phyloP scores from a whole-genome alignment of 2,113 vertebrate species.

The Chaetura pelagica region DNA sequence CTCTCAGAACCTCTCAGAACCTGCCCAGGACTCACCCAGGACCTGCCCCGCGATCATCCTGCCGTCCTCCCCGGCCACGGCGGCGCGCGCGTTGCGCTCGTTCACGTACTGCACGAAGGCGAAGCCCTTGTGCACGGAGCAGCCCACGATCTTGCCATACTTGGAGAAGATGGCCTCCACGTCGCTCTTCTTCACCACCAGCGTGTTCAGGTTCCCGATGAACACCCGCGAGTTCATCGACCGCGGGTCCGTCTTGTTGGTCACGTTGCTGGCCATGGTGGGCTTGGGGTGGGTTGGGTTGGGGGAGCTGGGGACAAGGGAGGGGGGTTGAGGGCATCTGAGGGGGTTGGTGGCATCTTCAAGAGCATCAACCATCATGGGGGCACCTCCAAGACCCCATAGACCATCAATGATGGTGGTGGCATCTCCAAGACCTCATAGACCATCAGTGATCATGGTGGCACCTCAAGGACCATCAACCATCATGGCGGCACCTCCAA shows the following conservation, averaged over 20 bases:
- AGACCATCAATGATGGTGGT: too few relatives aligned
- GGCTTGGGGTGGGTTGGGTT: too few relatives aligned
- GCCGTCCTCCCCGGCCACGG: conserved; percentile 86
- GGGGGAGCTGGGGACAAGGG: too few relatives aligned
- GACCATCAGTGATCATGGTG: too few relatives aligned
- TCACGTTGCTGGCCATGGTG: conserved; percentile 89
- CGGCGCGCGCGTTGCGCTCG: conserved; percentile 86
- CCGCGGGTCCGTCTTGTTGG: conserved; percentile 90
- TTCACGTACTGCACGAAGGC: conserved; percentile 90
- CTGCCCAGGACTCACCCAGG: conserved; percentile 82
- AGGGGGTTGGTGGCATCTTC: too few relatives aligned
- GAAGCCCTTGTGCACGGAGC: conserved; percentile 92
- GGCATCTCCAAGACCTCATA: too few relatives aligned
- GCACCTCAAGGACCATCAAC: too few relatives aligned
- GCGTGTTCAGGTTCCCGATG: conserved; percentile 91
- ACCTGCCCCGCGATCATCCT: conserved; percentile 92
- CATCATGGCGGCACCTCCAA: too few relatives aligned
- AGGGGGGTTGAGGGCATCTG: too few relatives aligned
- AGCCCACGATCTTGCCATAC: conserved; percentile 91
- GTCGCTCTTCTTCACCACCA: conserved; percentile 90
- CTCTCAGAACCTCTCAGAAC: too few relatives aligned
- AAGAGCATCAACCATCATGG: too few relatives aligned
- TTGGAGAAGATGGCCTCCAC: conserved; percentile 91
- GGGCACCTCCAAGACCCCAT: too few relatives aligned
- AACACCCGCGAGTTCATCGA: conserved; percentile 92